Percentiles rank a stretch among this genome's conserved stretches.
These are phyloP conservation scores for Caenorhabditis panamensis DNA, from an alignment of 2,888 invertebrate species.

Conservation along the genomic window DNA sequence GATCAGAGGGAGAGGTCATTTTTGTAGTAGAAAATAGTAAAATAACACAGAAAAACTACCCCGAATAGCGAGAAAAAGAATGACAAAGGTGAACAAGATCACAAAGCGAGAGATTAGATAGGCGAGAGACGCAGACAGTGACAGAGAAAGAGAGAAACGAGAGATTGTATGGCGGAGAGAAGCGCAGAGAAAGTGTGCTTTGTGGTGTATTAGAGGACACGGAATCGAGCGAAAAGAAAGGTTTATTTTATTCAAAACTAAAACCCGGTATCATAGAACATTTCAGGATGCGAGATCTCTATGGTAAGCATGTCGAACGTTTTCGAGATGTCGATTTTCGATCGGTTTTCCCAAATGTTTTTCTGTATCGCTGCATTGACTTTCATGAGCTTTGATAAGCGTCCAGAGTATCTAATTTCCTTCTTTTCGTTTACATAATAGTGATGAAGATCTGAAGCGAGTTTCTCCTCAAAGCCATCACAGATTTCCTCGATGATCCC, in stretches of 20 bases:
- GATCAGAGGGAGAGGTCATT: neutral
- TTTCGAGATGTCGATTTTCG: slow-evolving; percentile 59
- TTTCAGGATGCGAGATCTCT: slow-evolving; percentile 47
- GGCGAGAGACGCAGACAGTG: slow-evolving; percentile 11
- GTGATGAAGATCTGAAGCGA: slow-evolving; percentile 51
- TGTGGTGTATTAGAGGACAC: slow-evolving; percentile 9
- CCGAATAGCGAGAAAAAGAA: too few species aligned
- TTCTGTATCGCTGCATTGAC: slow-evolving; percentile 62
- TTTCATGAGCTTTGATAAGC: slow-evolving; percentile 59
- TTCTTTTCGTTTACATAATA: slow-evolving; percentile 45
- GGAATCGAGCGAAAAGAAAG: neutral
- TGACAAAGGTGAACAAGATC: too few species aligned
- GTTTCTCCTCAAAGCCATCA: slow-evolving; percentile 36
- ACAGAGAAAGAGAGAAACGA: neutral
- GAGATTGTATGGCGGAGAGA: neutral
- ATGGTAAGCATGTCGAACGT: slow-evolving; percentile 64
- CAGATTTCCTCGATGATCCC: slow-evolving; percentile 34
- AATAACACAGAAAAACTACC: too few species aligned
- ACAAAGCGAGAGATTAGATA: neutral
- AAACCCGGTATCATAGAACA: slow-evolving; percentile 44
- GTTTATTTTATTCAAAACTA: neutral
- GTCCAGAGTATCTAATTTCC: slow-evolving; percentile 55
- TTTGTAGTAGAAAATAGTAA: neutral
- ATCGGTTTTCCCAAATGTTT: slow-evolving; percentile 57
- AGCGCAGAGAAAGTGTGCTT: slow-evolving; percentile 31